A percentile compares a stretch with the other conserved stretches of the same genome.
These are phyloP conservation scores for Thamnophis sirtalis DNA, from an alignment of 2,113 vertebrate genomes.

Conservation along the genomic window DNA sequence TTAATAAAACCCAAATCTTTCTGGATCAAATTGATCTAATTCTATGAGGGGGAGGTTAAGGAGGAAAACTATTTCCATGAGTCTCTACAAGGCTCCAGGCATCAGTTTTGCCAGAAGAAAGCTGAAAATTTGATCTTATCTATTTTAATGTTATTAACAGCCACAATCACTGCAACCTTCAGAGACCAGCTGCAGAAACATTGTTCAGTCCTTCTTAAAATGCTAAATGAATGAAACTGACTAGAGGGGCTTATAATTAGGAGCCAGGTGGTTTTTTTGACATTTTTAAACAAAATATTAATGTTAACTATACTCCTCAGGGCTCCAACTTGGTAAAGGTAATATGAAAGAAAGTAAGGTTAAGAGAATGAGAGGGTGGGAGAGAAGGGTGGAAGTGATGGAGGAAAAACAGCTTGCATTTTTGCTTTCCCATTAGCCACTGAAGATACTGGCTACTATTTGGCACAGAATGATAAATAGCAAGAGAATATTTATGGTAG, in stretches of 20 bases:
- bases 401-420: not conserved
- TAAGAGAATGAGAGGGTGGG: not conserved
- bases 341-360: not conserved
- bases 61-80: not conserved
- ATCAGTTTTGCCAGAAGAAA: not conserved
- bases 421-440: not conserved
- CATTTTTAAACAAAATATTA: not conserved
- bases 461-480: not conserved
- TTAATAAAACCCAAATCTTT: not conserved
- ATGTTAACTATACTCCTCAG: not conserved
- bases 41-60: not conserved
- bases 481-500: not conserved
- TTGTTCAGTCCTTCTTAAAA: not conserved
- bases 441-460: not conserved
- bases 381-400: not conserved
- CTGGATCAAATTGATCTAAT: not conserved
- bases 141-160: not conserved
- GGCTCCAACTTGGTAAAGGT: not conserved
- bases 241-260: not conserved
- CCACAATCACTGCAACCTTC: not conserved
- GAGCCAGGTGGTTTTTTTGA: not conserved
- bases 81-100: not conserved
- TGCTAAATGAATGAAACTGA: not conserved
- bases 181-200: not conserved
- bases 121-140: not conserved